A percentile compares a stretch with the other conserved stretches of the same genome.
Evolutionary conservation across 2,113 vertebrate species (phyloP).

Genomic region (Naja naja): DNA sequence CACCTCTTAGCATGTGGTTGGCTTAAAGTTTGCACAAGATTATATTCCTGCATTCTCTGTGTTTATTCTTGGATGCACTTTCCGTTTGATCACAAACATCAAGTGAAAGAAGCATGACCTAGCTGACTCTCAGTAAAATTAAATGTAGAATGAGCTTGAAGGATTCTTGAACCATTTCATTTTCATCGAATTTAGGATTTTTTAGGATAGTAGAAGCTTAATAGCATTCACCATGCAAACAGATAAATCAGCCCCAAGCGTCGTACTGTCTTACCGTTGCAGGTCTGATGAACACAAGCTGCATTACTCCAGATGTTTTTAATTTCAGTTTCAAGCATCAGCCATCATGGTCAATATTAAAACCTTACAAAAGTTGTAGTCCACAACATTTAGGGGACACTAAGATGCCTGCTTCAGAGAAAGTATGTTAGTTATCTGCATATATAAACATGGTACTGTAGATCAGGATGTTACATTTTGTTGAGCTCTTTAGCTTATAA

Average conservation of each 20-base stretch:
- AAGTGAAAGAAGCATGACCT: not conserved
- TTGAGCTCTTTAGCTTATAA: not conserved
- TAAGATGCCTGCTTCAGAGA: not conserved
- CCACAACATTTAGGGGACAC: not conserved
- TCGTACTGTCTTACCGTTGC: not conserved
- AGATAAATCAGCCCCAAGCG: not conserved
- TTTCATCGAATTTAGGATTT: not conserved
- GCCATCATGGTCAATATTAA: not conserved
- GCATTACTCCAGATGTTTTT: not conserved
- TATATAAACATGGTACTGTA: not conserved
- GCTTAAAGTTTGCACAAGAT: not conserved
- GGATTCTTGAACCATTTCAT: not conserved
- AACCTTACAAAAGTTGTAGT: not conserved
- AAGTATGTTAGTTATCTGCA: not conserved
- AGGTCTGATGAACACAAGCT: not conserved
- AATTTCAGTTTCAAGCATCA: not conserved
- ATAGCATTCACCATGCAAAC: not conserved
- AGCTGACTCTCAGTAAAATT: not conserved
- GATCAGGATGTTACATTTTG: not conserved
- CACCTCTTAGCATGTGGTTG: not conserved
- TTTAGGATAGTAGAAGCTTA: not conserved
- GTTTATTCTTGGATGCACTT: not conserved
- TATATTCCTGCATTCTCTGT: not conserved
- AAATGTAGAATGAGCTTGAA: not conserved
- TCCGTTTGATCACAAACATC: not conserved